Conservation (phyloP, 1,140 invertebrate species). For the Coboldia fuscipes region DNA sequence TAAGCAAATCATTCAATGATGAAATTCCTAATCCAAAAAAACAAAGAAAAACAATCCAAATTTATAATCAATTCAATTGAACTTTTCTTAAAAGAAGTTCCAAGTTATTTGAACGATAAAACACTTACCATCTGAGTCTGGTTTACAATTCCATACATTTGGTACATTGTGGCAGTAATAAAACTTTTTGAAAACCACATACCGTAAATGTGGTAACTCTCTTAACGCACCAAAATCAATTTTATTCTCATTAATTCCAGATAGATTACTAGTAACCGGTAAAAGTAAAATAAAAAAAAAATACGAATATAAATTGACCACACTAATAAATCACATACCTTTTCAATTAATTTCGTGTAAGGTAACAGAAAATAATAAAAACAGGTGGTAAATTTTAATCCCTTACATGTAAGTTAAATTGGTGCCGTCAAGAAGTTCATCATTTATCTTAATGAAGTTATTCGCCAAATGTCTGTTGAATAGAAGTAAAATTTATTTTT, state of each 20-base stretch:
- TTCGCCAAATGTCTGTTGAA: constrained; percentile 11
- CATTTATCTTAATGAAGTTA: constrained; percentile 11
- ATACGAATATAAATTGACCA: too few species aligned
- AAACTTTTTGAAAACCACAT: constrained; percentile 45
- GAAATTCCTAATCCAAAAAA: constrained; percentile 28
- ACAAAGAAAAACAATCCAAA: constrained; percentile 1
- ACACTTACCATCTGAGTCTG: constrained; percentile 39
- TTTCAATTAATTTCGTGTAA: too few species aligned
- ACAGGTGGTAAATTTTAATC: not conserved
- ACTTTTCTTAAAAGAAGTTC: not conserved
- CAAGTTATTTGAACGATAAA: not conserved
- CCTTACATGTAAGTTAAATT: constrained; percentile 15
- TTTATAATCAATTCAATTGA: too few species aligned
- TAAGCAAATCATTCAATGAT: constrained; percentile 40
- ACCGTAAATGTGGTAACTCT: constrained; percentile 25
- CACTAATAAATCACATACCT: too few species aligned
- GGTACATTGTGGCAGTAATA: constrained; percentile 43
- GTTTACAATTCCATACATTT: constrained; percentile 34
- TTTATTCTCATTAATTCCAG: constrained; percentile 30
- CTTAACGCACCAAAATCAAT: constrained; percentile 30
- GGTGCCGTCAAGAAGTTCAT: constrained; percentile 8
- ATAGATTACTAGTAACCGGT: constrained; percentile 25
- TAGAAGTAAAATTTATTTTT: constrained; percentile 1
- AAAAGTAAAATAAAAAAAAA: too few species aligned
- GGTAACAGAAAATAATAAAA: not conserved